Evolutionary conservation across 2,113 vertebrate species (phyloP), one percentile per base, ranked within the genome.

Genomic region (Plecturocebus donacophilus): DNA sequence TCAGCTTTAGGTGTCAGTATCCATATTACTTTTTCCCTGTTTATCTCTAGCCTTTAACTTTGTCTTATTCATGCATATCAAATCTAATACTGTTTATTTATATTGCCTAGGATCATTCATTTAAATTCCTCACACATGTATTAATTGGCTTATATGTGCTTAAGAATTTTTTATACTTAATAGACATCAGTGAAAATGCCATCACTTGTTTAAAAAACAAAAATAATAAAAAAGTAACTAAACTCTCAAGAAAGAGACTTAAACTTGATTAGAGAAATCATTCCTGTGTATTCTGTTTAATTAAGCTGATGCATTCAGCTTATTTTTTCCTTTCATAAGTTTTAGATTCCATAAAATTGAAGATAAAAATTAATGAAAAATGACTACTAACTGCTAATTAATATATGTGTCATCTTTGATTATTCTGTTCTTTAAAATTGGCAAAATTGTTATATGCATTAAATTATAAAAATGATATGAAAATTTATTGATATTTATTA

Each of bases 41-140:
- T 64, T 47, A 77, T 56, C 35, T 79, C 54, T 45, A 58, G 3
- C 12, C 8, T 64, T 52, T 83, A 38, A 77, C 7, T 25, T 95
- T 91, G 84, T 54, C 40, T 35, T 86, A 47, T 42, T 83, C 40
- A 93, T 66, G 42, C 8, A 71, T 0, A 21, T 8, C 9, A 89
- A 89, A 70, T 32, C 27, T 93, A 58, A 54, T 81, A 95, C 82
- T 92, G 1, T 87, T 85, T 8, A 54, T 49, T 96, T 95, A 64
- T 64, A 88, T 89, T 92, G 20, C n/a, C 49, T 81, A 11, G 11
- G 16, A 56, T 89, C 8, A 58, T 30, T 8, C 19, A 87, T 19
- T 40, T 49, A 73, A 49, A 77, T 54, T 77, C 1, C 25, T 79
- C 40, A 17, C 20, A 71, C 1, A 7, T 79, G 71, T 9, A 56